These are phyloP conservation scores for Pteronotus mesoamericanus DNA, from an alignment of 2,797 vertebrate genomes.

Conservation along the genomic window DNA sequence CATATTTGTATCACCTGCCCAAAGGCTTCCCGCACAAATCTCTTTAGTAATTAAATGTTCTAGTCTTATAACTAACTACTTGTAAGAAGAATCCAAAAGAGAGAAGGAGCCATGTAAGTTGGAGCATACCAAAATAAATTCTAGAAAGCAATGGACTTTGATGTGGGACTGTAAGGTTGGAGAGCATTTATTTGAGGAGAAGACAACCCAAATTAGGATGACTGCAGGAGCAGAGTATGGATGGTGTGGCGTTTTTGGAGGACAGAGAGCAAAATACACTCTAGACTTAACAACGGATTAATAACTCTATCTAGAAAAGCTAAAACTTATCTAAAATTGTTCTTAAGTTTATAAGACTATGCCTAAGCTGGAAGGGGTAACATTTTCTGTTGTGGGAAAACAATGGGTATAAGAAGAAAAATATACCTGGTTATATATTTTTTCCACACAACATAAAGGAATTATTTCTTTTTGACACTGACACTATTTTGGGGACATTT, in stretches of 20 bases:
- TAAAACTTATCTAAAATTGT: not conserved
- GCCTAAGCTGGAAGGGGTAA: not conserved
- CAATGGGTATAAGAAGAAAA: not conserved
- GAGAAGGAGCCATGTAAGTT: not conserved
- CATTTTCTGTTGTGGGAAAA: not conserved
- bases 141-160: not conserved
- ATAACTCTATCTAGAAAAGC: not conserved
- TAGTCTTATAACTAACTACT: not conserved
- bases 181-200: not conserved
- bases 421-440: not conserved
- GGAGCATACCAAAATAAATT: not conserved
- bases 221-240: not conserved
- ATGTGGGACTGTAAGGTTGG: not conserved
- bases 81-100: not conserved
- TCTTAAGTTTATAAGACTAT: not conserved
- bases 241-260: not conserved
- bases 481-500: not conserved
- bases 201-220: not conserved
- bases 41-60: not conserved
- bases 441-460: not conserved
- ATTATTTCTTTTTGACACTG: not conserved
- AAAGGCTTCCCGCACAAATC: not conserved
- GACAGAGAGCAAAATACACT: not conserved
- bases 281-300: not conserved
- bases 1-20: not conserved